Evolutionary conservation across 2,888 invertebrate genomes (phyloP), one percentile per base, ranked within the genome.

Genomic region (Odiellus spinosus): DNA sequence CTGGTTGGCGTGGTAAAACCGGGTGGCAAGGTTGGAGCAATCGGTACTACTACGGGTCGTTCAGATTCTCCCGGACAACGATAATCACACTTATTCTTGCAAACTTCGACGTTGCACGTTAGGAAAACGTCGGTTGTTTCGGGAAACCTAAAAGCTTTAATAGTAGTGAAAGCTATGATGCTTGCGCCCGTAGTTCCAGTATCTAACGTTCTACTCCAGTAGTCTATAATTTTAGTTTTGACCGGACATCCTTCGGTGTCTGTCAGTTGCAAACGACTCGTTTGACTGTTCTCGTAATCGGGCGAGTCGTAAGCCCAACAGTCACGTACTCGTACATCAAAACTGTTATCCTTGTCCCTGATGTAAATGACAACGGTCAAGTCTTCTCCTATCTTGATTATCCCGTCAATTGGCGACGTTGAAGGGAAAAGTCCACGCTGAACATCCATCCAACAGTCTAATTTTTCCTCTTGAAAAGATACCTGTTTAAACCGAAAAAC

Each of bases 361-460:
- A 80, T 67, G 62, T 78, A 79, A 1, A 81, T 76, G 19, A 80
- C 66, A 42, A 81, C 73, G 0, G 78, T 77, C 19, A 81, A 67
- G 48, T 76, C 74, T 58, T 79, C 78, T 6, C 81, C 81, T 49
- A 80, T 76, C 64, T 75, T 76, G 35, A 80, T 75, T 8, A 74
- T 71, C 46, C 73, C 71, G 53, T 73, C 70, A 20, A 80, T 68
- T 4, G 77, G 75, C 54, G 71, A 66, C 42, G 73, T 73, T 38
- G 52, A 52, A 2, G 59, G 59, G 2, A 56, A 59, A 17, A 50
- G 46, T 2, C 59, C 59, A 26, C 54, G 49, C 19, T 57, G 50
- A 14, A 43, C 38, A 14, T 80, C 79, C 79, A 81, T 80, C 80
- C 80, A 81, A 64, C 78, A 79, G 57, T 80, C 76, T 0, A 80